Base-by-base conservation (phyloP, 2,113 vertebrate species). In the Rhynchomys soricoides region DNA sequence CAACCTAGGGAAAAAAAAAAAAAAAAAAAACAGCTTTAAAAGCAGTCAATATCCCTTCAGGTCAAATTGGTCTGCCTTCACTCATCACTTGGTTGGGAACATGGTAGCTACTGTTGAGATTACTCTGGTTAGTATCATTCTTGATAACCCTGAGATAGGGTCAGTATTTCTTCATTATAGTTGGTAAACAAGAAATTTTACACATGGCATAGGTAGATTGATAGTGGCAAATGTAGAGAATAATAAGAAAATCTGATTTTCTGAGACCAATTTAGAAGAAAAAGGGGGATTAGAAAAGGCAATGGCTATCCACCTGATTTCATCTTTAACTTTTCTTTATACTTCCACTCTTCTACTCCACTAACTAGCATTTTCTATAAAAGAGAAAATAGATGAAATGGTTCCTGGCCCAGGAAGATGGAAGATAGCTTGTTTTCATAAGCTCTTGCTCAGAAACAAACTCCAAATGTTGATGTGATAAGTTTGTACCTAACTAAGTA, bases 331-430 rank as follows among this genome's bases (percentile, higher is more conserved):
- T 11, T 16, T 77, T 92, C 64, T 91, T 34, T n/a, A 70, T 6
- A 16, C 8, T 79, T 94, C 45, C 37, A 87, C 3, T 85, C 7
- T 31, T 95, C 43, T 59, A 21, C 43, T 77, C 19, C 82, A 19
- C 43, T 77, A 91, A 89, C 90, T 88, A 57, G 40, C 1, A 70
- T 12, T 57, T 7, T n/a, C 74, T 57, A 13, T 87, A 71, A 87
- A 91, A 74, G 82, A 71, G 26, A 85, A 94, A 82, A 68, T 87
- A 66, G 82, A 89, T 50, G 81, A 89, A 93, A 45, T 86, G 43
- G 22, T 86, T 87, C 66, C 48, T 93, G 52, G 57, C n/a, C 64
- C 8, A 55, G 62, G 26, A 22, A 85, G 59, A 81, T 75, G 55
- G 45, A 48, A 79, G 37, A 93, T 55, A 93, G 9, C 70, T 71